phyloP scores from a whole-genome alignment of 2,888 invertebrate genomes.

The Zootermopsis nevadensis region DNA sequence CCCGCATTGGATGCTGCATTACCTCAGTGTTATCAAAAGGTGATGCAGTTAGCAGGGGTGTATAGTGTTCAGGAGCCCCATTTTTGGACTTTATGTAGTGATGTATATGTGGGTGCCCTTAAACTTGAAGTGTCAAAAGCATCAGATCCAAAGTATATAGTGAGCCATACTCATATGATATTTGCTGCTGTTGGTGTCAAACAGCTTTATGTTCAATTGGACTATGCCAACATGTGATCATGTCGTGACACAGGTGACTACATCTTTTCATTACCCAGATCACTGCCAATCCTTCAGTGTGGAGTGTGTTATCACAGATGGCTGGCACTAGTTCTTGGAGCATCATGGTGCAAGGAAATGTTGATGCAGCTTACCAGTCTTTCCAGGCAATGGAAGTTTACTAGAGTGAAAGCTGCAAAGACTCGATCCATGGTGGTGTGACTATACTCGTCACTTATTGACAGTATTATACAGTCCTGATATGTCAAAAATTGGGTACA shows the following conservation, averaged over 20 bases:
- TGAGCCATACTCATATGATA: slow-evolving; percentile 93
- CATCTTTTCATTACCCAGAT: background rate
- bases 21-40: slow-evolving; percentile 89
- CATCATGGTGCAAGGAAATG: slow-evolving; percentile 10
- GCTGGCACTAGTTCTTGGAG: slow-evolving; percentile 30
- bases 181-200: slow-evolving; percentile 92
- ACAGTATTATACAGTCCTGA: background rate
- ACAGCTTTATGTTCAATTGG: slow-evolving; percentile 93
- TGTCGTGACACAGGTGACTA: background rate
- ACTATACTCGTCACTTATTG: background rate
- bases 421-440: slow-evolving; percentile 10
- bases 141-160: slow-evolving; percentile 92
- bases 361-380: background rate
- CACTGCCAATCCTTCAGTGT: slow-evolving; percentile 20
- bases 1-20: slow-evolving; percentile 81
- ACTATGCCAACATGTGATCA: slow-evolving; percentile 83
- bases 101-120: slow-evolving; percentile 90
- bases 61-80: slow-evolving; percentile 97
- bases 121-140: slow-evolving; percentile 95
- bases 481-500: background rate
- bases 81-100: slow-evolving; percentile 98
- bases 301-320: slow-evolving; percentile 46
- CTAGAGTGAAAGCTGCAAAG: background rate
- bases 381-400: background rate
- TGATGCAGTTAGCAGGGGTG: slow-evolving; percentile 90